Evolutionary conservation across 2,888 invertebrate genomes (phyloP).

Genomic region (Syrista parreyssii): DNA sequence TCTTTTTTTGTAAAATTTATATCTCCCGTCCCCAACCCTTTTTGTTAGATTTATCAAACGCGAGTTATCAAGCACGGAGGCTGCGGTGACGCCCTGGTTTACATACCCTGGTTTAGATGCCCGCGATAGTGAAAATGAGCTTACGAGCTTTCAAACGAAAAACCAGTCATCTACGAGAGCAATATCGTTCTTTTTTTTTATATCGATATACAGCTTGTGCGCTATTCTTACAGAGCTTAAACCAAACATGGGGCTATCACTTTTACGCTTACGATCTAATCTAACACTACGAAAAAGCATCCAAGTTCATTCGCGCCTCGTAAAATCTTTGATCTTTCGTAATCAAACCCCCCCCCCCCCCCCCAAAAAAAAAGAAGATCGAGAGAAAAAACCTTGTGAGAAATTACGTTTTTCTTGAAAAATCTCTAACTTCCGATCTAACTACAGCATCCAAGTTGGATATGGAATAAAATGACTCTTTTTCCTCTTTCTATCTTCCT

Average conservation of each 20-base stretch:
- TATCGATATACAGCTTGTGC: background rate
- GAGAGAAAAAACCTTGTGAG: background rate
- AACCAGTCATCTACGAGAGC: background rate
- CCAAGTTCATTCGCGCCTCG: background rate
- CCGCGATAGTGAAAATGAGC: background rate
- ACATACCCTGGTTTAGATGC: background rate
- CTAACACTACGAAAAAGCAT: background rate
- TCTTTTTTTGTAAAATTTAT: background rate
- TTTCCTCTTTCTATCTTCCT: background rate
- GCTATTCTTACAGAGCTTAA: background rate
- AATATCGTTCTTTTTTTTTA: background rate
- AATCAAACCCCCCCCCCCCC: too few relatives aligned
- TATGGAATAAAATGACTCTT: background rate
- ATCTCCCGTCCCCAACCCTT: background rate
- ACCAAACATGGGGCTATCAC: background rate
- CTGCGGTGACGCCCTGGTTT: background rate
- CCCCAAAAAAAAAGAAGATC: background rate
- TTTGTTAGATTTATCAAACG: background rate
- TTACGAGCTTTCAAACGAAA: background rate
- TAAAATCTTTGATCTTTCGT: background rate
- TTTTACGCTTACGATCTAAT: background rate
- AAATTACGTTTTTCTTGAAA: background rate
- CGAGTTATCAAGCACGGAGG: background rate
- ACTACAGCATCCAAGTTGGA: background rate
- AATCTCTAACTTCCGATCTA: background rate